Percentiles rank a stretch among this genome's conserved stretches.
These are phyloP conservation scores for Drosophila takahashii DNA, from an alignment of 1,140 invertebrate genomes.

Conservation along the genomic window DNA sequence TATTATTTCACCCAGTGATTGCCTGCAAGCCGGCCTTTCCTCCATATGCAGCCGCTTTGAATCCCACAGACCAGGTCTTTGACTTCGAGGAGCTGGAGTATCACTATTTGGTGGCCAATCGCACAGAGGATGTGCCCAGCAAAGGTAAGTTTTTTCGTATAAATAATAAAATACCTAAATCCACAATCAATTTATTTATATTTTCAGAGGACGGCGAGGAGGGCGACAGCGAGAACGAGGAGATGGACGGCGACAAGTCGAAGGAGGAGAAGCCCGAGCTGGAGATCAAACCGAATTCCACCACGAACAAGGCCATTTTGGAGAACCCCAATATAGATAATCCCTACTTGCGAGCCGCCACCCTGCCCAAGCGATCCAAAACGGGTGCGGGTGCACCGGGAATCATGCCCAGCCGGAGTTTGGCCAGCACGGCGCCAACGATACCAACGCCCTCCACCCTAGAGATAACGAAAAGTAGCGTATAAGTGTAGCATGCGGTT, in stretches of 20 bases:
- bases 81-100: slow-evolving; percentile 96
- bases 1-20: slow-evolving; percentile 89
- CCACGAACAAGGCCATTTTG: slow-evolving; percentile 67
- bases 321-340: slow-evolving; percentile 91
- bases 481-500: slow-evolving; percentile 13
- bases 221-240: slow-evolving; percentile 72
- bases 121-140: slow-evolving; percentile 68
- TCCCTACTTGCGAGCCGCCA: slow-evolving; percentile 93
- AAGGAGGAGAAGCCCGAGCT: slow-evolving; percentile 85
- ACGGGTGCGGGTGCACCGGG: slow-evolving; percentile 1
- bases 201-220: slow-evolving; percentile 72
- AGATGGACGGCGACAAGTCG: slow-evolving; percentile 83
- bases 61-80: slow-evolving; percentile 97
- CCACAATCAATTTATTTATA: slow-evolving; percentile 49
- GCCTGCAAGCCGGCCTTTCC: slow-evolving; percentile 92
- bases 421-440: slow-evolving; percentile 3
- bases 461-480: slow-evolving; percentile 26
- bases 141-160: slow-evolving; percentile 71
- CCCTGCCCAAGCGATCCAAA: slow-evolving; percentile 87
- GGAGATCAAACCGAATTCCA: slow-evolving; percentile 72
- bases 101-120: slow-evolving; percentile 87
- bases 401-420: slow-evolving; percentile 8
- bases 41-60: slow-evolving; percentile 93
- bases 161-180: no score
- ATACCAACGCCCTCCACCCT: slow-evolving; percentile 24